These are phyloP conservation scores for Eremobia ochroleuca DNA, from an alignment of 2,888 invertebrate species.

Conservation along the genomic window DNA sequence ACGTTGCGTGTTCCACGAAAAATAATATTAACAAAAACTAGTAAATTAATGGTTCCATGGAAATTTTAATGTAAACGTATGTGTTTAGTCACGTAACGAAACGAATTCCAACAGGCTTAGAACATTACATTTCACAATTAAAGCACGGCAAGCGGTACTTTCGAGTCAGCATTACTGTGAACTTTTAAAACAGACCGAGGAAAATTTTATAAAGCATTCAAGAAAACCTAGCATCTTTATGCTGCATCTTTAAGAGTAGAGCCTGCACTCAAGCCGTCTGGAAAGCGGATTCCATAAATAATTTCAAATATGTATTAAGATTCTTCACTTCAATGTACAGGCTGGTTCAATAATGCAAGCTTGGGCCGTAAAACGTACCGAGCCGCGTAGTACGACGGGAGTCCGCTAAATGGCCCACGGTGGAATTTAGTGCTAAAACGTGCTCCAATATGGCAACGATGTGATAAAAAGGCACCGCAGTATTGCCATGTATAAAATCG, in stretches of 20 bases:
- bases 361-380: conserved; percentile 82
- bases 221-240: conserved; percentile 20
- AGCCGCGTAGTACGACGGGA: conserved; percentile 74
- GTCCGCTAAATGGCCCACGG: conserved; percentile 86
- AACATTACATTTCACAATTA: conserved; percentile 44
- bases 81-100: conserved; percentile 69
- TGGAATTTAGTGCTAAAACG: conserved; percentile 85
- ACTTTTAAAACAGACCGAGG: conserved; percentile 20
- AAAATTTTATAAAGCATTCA: conserved; percentile 23
- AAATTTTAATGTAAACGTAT: conserved; percentile 71
- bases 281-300: conserved; percentile 74
- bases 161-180: conserved; percentile 19
- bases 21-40: conserved; percentile 72
- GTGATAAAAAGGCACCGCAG: conserved; percentile 83
- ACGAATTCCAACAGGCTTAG: conserved; percentile 50
- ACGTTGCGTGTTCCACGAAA: conserved; percentile 78
- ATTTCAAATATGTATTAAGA: conserved; percentile 78
- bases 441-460: conserved; percentile 85
- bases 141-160: conserved; percentile 27
- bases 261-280: conserved; percentile 54
- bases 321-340: conserved; percentile 78
- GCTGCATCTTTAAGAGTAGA: conserved; percentile 32
- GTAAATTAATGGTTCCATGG: conserved; percentile 72
- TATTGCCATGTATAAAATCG: conserved; percentile 76
- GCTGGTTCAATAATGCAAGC: conserved; percentile 85